Evolutionary conservation across 1,140 invertebrate genomes (phyloP).

Genomic region (Hesperophylax magnus): DNA sequence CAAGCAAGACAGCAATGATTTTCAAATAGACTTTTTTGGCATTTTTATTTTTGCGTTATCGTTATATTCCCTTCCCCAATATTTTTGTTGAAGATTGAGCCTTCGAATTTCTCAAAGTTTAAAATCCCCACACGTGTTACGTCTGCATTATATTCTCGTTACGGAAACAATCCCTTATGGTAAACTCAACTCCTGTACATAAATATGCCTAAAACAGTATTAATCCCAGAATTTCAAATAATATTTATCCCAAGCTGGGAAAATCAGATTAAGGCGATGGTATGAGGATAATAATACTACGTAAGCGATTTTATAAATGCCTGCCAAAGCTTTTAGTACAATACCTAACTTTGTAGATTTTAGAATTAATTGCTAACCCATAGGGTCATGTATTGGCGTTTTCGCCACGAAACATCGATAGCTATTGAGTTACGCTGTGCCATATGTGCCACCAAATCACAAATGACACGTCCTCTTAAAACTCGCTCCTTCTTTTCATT

Average conservation of each 20-base stretch:
- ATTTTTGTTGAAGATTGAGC: slow-evolving; percentile 23
- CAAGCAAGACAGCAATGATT: too few relatives aligned
- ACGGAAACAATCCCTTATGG: slow-evolving; percentile 26
- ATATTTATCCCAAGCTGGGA: not conserved
- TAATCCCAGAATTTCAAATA: slow-evolving; percentile 31
- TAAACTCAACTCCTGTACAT: slow-evolving; percentile 29
- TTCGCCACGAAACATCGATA: too few relatives aligned
- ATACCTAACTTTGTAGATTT: not conserved
- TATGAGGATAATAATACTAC: not conserved
- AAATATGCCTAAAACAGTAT: slow-evolving; percentile 41
- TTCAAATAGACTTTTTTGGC: not conserved
- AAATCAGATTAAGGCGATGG: not conserved
- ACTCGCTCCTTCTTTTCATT: too few relatives aligned
- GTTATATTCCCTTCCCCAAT: slow-evolving; percentile 3
- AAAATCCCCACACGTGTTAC: slow-evolving; percentile 35
- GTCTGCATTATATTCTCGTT: slow-evolving; percentile 33
- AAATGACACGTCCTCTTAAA: too few relatives aligned
- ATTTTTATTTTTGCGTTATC: slow-evolving; percentile 21
- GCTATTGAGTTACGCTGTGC: too few relatives aligned
- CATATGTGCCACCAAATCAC: too few relatives aligned
- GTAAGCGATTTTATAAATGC: not conserved
- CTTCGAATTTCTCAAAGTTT: slow-evolving; percentile 38
- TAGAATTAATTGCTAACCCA: too few relatives aligned
- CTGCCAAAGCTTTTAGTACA: not conserved
- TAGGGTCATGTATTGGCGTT: too few relatives aligned